A percentile compares a stretch with the other conserved stretches of the same genome.
phyloP scores from a whole-genome alignment of 2,797 vertebrate species.

The Anguilla anguilla region DNA sequence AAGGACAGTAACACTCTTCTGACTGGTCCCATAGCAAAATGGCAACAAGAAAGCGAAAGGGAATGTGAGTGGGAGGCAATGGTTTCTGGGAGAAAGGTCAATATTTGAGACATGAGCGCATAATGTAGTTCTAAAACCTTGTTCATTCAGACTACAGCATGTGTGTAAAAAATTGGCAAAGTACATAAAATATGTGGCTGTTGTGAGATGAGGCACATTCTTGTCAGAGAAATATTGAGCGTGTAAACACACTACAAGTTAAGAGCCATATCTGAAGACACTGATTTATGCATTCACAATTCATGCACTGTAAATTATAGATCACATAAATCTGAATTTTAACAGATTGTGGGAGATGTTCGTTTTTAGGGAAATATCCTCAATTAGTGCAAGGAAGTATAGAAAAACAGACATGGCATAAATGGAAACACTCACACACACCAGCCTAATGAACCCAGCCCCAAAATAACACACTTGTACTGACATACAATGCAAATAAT shows the following conservation, averaged over 20 bases:
- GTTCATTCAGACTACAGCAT: background rate
- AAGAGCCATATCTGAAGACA: background rate
- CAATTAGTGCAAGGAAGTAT: background rate
- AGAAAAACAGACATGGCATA: too few relatives aligned
- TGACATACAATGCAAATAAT: background rate
- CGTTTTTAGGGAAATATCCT: background rate
- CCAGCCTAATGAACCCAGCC: background rate
- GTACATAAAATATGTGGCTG: background rate
- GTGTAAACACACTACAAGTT: background rate
- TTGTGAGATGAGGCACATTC: background rate
- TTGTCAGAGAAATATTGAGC: background rate
- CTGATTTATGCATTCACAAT: too few relatives aligned
- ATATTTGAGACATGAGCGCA: background rate
- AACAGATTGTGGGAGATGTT: background rate
- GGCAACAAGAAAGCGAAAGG: background rate
- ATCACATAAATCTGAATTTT: background rate
- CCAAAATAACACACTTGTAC: background rate
- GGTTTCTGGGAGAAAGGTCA: background rate
- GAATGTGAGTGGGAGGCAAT: constrained; percentile 1
- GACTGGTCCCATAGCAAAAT: background rate
- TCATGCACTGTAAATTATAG: too few relatives aligned
- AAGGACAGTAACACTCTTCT: background rate
- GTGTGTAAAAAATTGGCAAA: background rate
- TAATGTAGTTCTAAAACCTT: background rate
- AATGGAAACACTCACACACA: background rate